Conservation (phyloP, 2,113 vertebrate species). For the Pipa parva region DNA sequence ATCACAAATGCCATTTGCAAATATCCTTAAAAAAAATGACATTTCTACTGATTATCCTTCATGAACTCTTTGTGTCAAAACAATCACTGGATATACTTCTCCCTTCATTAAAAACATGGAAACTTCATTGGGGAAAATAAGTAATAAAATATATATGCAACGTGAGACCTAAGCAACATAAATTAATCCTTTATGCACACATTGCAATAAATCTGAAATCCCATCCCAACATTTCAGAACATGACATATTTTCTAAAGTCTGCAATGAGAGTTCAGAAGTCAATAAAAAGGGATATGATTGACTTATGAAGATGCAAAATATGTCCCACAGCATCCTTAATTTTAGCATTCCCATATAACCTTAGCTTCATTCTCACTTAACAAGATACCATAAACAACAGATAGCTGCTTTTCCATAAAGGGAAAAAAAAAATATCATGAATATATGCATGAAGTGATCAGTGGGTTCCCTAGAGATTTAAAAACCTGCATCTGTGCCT, state of each 20-base stretch:
- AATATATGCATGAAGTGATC: constrained; percentile 41
- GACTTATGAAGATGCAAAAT: not conserved
- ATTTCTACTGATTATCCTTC: too few species aligned
- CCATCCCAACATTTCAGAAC: not conserved
- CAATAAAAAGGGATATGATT: not conserved
- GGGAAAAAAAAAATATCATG: constrained; percentile 27
- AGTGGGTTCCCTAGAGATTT: constrained; percentile 34
- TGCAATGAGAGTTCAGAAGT: not conserved
- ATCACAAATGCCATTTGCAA: too few species aligned
- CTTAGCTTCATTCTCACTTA: not conserved
- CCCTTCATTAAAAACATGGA: too few species aligned
- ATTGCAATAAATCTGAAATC: not conserved
- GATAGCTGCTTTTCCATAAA: not conserved
- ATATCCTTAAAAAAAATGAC: too few species aligned
- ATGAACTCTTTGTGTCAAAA: too few species aligned
- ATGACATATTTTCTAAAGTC: not conserved
- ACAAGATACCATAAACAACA: not conserved
- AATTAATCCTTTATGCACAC: too few species aligned
- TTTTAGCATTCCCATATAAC: not conserved
- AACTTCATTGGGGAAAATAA: too few species aligned
- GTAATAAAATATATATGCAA: too few species aligned
- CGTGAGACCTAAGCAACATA: too few species aligned
- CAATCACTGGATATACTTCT: too few species aligned
- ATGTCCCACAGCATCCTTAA: not conserved
- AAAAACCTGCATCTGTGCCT: constrained; percentile 21